Evolutionary conservation across 2,888 invertebrate species (phyloP), one percentile per base, ranked within the genome.

Genomic region (Gasteruption jaculator): DNA sequence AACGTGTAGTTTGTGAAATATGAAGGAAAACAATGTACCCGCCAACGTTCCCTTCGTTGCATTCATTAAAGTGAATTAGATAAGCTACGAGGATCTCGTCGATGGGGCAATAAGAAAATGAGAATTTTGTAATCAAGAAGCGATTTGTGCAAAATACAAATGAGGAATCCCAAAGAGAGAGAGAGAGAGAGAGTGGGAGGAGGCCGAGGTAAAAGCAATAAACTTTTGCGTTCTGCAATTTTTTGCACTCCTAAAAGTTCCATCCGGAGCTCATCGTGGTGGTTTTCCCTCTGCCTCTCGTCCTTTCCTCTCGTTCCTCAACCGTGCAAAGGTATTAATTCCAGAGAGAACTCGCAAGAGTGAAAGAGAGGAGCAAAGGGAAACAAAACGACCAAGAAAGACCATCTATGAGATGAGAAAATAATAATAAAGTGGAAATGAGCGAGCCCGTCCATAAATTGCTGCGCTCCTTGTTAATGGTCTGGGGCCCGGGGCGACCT

Each of bases 371-470:
- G 39, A 19, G 30, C 10, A 11, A 10, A 30, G 27, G 8, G 19
- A 19, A 56, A 58, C 57, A 59, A 64, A 64, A 61, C 57, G 59
- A 65, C 52, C n/a, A 54, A 54, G 54, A 56, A 61, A 58, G 56
- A 61, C 60, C 60, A 62, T 66, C 67, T 66, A 65, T 64, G 66
- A 65, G 65, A 68, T 66, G 67, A 67, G 66, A 67, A 67, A 68
- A 68, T 68, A 68, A 68, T 68, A 68, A 68, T 68, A 65, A 68
- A 68, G 68, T 67, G 65, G 64, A 65, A 67, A 66, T 67, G 65
- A 68, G 66, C 61, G 62, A 66, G 63, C 59, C 62, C 60, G 62
- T 64, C 66, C 68, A 68, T 68, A 68, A 68, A 68, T 67, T 68
- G 65, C 63, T 66, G 61, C 61, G 67, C 67, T 68, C 63, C 68